These are phyloP conservation scores for Streptopelia turtur DNA, from an alignment of 2,797 vertebrate genomes.

Conservation along the genomic window DNA sequence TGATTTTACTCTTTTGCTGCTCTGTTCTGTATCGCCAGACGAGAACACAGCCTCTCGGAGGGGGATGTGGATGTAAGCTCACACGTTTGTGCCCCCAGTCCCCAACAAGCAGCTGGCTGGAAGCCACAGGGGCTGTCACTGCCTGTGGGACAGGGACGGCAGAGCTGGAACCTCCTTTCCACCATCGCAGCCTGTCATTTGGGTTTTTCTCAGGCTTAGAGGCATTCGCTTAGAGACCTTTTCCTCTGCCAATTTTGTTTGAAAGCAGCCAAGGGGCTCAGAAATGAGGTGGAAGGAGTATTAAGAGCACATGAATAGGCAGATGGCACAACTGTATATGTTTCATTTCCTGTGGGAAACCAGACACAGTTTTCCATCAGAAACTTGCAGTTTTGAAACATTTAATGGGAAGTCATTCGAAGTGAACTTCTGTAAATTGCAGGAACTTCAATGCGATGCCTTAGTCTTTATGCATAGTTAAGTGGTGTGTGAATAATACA, in stretches of 20 bases:
- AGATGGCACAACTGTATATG: conserved; percentile 21
- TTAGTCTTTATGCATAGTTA: neutral
- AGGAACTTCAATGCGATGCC: neutral
- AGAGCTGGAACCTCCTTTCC: neutral
- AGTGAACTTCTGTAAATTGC: conserved; percentile 13
- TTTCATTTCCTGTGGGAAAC: conserved; percentile 33
- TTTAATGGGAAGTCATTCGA: neutral
- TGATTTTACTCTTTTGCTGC: neutral
- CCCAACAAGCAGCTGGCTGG: neutral
- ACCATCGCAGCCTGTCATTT: neutral
- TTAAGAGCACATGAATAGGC: conserved; percentile 27
- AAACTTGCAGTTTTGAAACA: conserved; percentile 8
- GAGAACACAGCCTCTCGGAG: neutral
- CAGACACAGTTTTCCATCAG: neutral
- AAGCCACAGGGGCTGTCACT: neutral
- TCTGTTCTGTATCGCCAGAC: neutral
- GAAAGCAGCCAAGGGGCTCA: neutral
- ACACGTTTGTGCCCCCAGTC: neutral
- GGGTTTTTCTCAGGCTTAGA: neutral
- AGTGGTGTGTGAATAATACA: conserved; percentile 1
- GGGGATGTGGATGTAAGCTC: neutral
- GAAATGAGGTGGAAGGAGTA: neutral
- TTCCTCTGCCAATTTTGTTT: neutral
- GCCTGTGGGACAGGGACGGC: neutral
- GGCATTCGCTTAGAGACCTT: neutral